Evolutionary conservation across 2,888 invertebrate genomes (phyloP), one percentile per base, ranked within the genome.

Genomic region (Nemotelus nigrinus): DNA sequence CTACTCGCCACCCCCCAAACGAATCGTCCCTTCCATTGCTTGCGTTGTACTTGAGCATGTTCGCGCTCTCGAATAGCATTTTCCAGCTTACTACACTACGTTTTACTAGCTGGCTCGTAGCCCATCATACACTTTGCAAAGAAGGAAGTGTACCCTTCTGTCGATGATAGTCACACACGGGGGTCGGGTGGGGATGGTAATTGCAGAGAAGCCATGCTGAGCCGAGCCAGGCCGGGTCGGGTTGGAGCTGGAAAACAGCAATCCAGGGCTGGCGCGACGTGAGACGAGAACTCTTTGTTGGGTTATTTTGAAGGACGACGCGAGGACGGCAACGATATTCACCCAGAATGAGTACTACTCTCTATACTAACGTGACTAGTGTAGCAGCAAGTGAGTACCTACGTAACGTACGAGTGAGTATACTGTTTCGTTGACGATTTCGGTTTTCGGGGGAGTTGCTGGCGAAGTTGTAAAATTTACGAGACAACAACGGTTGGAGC

Each of bases 401-500:
- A 25, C 25, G 25, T 25, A 25, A 25, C 25, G 44, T 55, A 7
- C 41, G 70, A 70, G 70, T 70, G 55, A 70, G 70, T 70, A 70
- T 41, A 44, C 70, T 63, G 47, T 70, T 50, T 43, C 53, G 70
- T 70, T 48, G 70, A 60, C 60, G 74, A 74, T 60, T 58, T 74
- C 43, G 63, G 74, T 44, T 58, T 74, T 58, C 60, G 74, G 74
- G 43, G 41, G 48, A 48, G 60, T 74, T 48, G 8, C 39, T 48
- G 57, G 74, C 44, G 50, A 10, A 74, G 74, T 74, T 74, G 74
- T 74, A 74, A 63, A 74, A 60, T 63, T 74, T 74, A 50, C 74
- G 63, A 74, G 74, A 74, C 72, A 58, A 44, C 70, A 39, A 53
- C 44, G 53, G 55, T 43, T 70, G 8, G 44, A 53, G 50, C 45